Conservation (phyloP, 2,888 invertebrate species). For the Formica aserva region DNA sequence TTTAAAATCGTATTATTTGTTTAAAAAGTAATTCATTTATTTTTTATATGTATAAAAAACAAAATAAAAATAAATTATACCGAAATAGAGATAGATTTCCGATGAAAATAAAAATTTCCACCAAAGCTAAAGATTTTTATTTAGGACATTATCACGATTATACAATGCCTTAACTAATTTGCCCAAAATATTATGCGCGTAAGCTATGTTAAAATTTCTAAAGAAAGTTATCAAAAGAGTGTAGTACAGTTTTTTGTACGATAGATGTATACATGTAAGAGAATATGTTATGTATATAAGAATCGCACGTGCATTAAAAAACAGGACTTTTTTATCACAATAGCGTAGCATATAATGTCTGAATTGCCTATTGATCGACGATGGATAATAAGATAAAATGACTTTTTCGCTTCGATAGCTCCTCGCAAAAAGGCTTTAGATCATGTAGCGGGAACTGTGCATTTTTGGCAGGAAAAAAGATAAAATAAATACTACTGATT, state of each 20-base stretch:
- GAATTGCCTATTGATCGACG: background rate
- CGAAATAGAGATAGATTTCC: background rate
- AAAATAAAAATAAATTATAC: background rate
- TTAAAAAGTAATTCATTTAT: background rate
- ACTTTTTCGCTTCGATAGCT: too few species aligned
- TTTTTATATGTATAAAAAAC: background rate
- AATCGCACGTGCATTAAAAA: background rate
- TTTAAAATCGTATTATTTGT: background rate
- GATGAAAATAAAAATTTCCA: background rate
- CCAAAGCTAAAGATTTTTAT: background rate
- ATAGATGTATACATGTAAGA: background rate
- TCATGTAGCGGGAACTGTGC: too few species aligned
- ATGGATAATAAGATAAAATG: too few species aligned
- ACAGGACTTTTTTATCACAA: too few species aligned
- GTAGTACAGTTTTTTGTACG: background rate
- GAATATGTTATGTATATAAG: background rate
- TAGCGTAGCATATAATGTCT: background rate
- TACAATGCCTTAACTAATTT: background rate
- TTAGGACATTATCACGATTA: background rate
- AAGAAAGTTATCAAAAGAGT: background rate
- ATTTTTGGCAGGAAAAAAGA: too few species aligned
- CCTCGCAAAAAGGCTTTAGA: too few species aligned
- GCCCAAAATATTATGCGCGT: background rate
- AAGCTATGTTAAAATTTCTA: background rate
- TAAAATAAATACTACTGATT: too few species aligned